Evolutionary conservation across 2,113 vertebrate species (phyloP).

Genomic region (Entomyzon cyanotis): DNA sequence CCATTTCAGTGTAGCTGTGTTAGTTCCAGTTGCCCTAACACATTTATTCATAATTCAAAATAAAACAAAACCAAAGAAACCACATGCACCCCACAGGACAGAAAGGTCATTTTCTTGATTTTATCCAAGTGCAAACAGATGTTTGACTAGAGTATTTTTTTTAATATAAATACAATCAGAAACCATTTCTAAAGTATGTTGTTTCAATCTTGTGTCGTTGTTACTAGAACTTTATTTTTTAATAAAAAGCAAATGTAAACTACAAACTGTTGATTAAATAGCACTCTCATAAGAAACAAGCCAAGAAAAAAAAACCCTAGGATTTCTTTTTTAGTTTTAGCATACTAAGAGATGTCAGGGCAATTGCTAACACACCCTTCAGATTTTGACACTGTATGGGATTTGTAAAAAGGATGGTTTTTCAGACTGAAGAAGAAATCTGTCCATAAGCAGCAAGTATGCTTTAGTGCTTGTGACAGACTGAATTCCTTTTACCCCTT

Average conservation of each 20-base stretch:
- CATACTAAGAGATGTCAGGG: background rate
- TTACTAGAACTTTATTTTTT: background rate
- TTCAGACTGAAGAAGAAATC: background rate
- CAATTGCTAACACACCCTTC: background rate
- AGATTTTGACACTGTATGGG: background rate
- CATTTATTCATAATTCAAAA: background rate
- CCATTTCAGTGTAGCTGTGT: background rate
- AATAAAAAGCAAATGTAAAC: slow-evolving; percentile 10
- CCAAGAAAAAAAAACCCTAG: background rate
- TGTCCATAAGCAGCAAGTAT: background rate
- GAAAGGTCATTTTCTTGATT: slow-evolving; percentile 1
- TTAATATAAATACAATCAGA: background rate
- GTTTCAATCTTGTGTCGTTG: background rate
- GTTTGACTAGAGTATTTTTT: background rate
- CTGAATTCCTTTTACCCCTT: background rate
- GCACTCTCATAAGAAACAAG: background rate
- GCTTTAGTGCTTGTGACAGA: background rate
- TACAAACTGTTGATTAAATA: background rate
- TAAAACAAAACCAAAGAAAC: slow-evolving; percentile 10
- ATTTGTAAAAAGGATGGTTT: background rate
- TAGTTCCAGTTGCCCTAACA: background rate
- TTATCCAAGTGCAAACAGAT: slow-evolving; percentile 24
- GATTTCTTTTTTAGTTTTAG: background rate
- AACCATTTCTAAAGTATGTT: background rate
- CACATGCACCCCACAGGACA: background rate